A percentile compares a stretch with the other conserved stretches of the same genome.
phyloP scores from a whole-genome alignment of 1,140 invertebrate genomes.

The Eurytemora carolleeae region DNA sequence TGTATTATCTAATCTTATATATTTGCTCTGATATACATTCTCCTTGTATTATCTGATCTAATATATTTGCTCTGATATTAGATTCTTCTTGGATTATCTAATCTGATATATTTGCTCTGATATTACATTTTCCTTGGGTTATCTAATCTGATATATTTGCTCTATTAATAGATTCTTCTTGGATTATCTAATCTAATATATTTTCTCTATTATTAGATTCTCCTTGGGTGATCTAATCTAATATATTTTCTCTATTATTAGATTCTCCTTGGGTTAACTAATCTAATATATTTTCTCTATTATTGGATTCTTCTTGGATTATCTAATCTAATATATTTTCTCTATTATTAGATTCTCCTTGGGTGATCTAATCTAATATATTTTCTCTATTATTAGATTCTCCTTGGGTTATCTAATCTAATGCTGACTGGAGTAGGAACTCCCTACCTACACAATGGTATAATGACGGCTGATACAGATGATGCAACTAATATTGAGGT shows the following conservation, averaged over 20 bases:
- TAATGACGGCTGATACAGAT: constrained; percentile 55
- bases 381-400: background rate
- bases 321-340: too few species aligned
- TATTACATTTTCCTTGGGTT: background rate
- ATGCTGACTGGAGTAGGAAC: constrained; percentile 51
- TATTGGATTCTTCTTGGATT: background rate
- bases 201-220: background rate
- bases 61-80: background rate
- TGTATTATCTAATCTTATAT: constrained; percentile 34
- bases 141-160: too few species aligned
- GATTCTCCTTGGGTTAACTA: background rate
- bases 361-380: constrained; percentile 29
- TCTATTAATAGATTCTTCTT: background rate
- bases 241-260: too few species aligned
- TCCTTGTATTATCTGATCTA: too few species aligned
- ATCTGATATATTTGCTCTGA: background rate
- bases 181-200: background rate
- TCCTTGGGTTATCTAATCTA: constrained; percentile 29
- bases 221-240: background rate
- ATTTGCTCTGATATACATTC: too few species aligned
- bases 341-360: background rate
- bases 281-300: background rate
- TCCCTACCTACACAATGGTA: constrained; percentile 57
- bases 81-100: too few species aligned
- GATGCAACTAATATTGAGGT: constrained; percentile 29